A percentile compares a stretch with the other conserved stretches of the same genome.
phyloP scores from a whole-genome alignment of 2,888 invertebrate genomes.

The Eudemis profundana region DNA sequence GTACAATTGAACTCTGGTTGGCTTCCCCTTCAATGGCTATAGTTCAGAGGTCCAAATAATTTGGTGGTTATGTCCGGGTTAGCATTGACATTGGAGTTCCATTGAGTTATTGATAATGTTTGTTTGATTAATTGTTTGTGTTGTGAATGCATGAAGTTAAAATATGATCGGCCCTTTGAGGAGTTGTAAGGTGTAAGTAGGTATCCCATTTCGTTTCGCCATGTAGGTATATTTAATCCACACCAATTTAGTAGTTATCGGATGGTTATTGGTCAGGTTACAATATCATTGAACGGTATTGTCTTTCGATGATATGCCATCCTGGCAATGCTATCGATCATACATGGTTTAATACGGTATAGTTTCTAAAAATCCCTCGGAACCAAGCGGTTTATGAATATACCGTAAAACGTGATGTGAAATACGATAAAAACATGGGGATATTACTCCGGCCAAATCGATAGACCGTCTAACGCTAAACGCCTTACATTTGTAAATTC shows the following conservation, averaged over 20 bases:
- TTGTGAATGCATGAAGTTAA: too few species aligned
- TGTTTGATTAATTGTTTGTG: conserved; percentile 15
- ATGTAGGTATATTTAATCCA: too few species aligned
- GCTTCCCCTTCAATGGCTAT: background rate
- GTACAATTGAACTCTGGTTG: background rate
- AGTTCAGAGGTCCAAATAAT: background rate
- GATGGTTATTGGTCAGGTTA: too few species aligned
- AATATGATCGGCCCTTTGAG: too few species aligned
- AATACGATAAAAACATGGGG: background rate
- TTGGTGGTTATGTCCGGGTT: background rate
- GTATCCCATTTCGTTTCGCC: too few species aligned
- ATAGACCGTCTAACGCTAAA: conserved; percentile 16
- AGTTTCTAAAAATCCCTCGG: background rate
- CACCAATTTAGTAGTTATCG: too few species aligned
- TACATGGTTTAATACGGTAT: background rate
- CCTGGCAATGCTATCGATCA: too few species aligned
- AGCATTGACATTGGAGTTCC: conserved; percentile 13
- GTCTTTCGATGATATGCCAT: too few species aligned
- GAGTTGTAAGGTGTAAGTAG: too few species aligned
- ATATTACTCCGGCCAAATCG: conserved; percentile 5
- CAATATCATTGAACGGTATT: too few species aligned
- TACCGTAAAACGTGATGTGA: too few species aligned
- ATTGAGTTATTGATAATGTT: conserved; percentile 20
- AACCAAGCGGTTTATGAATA: background rate
- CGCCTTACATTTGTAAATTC: conserved; percentile 26